A percentile compares a stretch with the other conserved stretches of the same genome.
These are phyloP conservation scores for Elaphurus davidianus DNA, from an alignment of 2,113 vertebrate species.

Conservation along the genomic window DNA sequence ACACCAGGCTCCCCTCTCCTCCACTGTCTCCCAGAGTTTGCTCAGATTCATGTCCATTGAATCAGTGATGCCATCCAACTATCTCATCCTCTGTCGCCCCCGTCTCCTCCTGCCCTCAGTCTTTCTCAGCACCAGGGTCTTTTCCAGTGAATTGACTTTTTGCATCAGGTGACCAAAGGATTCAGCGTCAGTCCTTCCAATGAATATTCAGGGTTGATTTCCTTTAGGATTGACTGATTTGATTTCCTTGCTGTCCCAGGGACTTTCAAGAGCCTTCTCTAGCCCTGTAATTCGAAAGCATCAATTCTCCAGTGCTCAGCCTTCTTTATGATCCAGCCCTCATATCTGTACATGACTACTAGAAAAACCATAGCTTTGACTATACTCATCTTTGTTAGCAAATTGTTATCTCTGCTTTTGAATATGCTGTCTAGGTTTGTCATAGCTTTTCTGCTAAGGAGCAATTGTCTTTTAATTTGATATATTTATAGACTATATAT, in stretches of 20 bases:
- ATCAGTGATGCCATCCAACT: neutral
- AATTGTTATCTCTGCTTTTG: neutral
- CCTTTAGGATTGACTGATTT: neutral
- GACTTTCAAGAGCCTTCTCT: neutral
- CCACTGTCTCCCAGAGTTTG: neutral
- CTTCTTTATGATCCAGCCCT: neutral
- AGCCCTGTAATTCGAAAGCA: neutral
- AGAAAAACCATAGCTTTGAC: neutral
- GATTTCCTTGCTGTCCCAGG: neutral
- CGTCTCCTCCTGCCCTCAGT: neutral
- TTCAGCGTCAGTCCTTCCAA: neutral
- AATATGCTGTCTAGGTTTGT: neutral
- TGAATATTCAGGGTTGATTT: neutral
- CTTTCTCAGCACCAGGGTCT: neutral
- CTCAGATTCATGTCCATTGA: neutral
- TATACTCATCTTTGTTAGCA: neutral
- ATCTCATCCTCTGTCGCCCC: neutral
- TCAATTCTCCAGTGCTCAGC: neutral
- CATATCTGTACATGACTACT: neutral
- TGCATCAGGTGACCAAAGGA: neutral
- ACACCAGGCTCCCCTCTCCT: neutral
- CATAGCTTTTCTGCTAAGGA: neutral
- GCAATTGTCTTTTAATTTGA: neutral
- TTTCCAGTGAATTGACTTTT: neutral
- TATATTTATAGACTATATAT: neutral